These are phyloP conservation scores for Hoplostethus atlanticus DNA, from an alignment of 2,797 vertebrate genomes.

Conservation along the genomic window DNA sequence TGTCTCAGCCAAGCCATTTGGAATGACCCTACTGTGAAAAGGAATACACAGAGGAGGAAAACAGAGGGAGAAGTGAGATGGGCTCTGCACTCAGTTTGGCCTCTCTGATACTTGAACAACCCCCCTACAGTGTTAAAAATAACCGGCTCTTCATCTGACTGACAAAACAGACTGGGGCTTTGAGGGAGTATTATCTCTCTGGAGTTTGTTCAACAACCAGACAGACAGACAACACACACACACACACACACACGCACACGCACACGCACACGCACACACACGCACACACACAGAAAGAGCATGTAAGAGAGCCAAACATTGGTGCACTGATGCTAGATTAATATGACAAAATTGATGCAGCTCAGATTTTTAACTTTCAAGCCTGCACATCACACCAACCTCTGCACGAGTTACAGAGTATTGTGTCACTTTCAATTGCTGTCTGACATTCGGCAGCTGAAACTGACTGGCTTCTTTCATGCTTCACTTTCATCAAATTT, in stretches of 20 bases:
- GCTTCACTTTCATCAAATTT: neutral
- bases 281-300: conserved; percentile 23
- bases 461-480: neutral
- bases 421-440: neutral
- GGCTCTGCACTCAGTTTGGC: conserved; percentile 56
- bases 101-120: conserved; percentile 72
- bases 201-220: conserved; percentile 74
- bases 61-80: conserved; percentile 52
- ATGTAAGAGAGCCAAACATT: conserved; percentile 35
- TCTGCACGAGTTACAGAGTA: neutral
- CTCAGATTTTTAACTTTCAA: neutral
- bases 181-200: conserved; percentile 82
- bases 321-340: conserved; percentile 27
- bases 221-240: conserved; percentile 55
- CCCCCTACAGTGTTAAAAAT: conserved; percentile 81
- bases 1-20: conserved; percentile 51
- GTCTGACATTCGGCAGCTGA: neutral
- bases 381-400: neutral
- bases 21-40: conserved; percentile 57
- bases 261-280: neutral
- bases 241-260: neutral
- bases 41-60: conserved; percentile 54
- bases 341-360: neutral
- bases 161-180: conserved; percentile 80
- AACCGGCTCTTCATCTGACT: conserved; percentile 77